A percentile compares a stretch with the other conserved stretches of the same genome.
phyloP scores from a whole-genome alignment of 2,113 vertebrate genomes.

The Charadrius vociferus region DNA sequence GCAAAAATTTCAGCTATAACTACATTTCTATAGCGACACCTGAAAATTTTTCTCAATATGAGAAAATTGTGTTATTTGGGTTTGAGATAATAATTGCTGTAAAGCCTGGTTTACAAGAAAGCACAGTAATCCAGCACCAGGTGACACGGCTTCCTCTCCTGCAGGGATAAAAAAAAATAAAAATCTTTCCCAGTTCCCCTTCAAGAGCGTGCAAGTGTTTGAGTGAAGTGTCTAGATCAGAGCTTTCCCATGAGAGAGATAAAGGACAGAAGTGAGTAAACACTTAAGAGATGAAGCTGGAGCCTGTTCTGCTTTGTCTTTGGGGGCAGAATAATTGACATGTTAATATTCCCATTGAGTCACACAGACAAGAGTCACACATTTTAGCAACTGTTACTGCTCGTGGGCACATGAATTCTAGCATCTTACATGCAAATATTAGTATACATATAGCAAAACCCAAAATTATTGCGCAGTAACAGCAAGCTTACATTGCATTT shows the following conservation, averaged over 20 bases:
- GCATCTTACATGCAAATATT: not conserved
- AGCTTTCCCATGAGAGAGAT: not conserved
- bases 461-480: not conserved
- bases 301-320: not conserved
- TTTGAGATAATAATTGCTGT: not conserved
- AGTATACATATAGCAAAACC: not conserved
- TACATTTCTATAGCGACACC: not conserved
- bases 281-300: not conserved
- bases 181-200: not conserved
- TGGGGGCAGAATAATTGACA: not conserved
- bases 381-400: not conserved
- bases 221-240: not conserved
- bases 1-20: not conserved
- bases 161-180: not conserved
- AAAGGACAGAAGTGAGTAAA: not conserved
- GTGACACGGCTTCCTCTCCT: not conserved
- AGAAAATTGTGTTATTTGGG: not conserved
- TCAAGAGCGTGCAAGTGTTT: rapidly evolving
- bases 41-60: not conserved
- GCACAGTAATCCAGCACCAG: not conserved
- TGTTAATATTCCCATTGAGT: too few species aligned
- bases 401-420: not conserved
- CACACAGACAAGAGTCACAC: too few species aligned
- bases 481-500: not conserved
- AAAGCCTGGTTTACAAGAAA: not conserved